Evolutionary conservation across 1,140 invertebrate species (phyloP).

Genomic region (Delia radicum): DNA sequence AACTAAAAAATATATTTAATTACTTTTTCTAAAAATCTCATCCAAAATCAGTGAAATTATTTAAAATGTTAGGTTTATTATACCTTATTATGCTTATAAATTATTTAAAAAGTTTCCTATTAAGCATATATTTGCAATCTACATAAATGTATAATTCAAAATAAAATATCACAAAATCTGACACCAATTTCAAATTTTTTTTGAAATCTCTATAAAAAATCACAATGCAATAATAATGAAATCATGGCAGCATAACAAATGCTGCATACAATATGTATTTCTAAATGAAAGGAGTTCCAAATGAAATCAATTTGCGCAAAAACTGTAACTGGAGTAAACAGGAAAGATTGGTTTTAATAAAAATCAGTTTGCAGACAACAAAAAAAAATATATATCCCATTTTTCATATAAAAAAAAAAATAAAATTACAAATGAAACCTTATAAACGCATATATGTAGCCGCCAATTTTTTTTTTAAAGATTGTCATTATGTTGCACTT

Average conservation of each 20-base stretch:
- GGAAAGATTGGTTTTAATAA: background rate
- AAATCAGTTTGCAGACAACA: background rate
- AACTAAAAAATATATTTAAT: no score
- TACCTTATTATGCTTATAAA: no score
- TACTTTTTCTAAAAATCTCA: no score
- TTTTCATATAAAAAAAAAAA: background rate
- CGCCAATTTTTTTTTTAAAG: background rate
- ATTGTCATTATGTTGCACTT: background rate
- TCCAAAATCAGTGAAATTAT: no score
- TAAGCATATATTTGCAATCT: no score
- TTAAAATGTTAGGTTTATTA: no score
- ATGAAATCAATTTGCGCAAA: background rate
- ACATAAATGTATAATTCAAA: no score
- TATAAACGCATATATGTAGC: background rate
- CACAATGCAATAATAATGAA: background rate
- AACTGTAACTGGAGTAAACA: background rate
- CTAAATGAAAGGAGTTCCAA: background rate
- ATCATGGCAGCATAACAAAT: background rate
- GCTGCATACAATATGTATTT: background rate
- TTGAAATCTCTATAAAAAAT: background rate
- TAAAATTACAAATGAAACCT: background rate
- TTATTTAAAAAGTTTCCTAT: no score
- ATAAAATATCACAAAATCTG: no score
- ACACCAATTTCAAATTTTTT: no score
- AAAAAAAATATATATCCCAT: background rate